These are phyloP conservation scores for Malacoctenus gilli DNA, from an alignment of 2,797 vertebrate species.

Conservation along the genomic window DNA sequence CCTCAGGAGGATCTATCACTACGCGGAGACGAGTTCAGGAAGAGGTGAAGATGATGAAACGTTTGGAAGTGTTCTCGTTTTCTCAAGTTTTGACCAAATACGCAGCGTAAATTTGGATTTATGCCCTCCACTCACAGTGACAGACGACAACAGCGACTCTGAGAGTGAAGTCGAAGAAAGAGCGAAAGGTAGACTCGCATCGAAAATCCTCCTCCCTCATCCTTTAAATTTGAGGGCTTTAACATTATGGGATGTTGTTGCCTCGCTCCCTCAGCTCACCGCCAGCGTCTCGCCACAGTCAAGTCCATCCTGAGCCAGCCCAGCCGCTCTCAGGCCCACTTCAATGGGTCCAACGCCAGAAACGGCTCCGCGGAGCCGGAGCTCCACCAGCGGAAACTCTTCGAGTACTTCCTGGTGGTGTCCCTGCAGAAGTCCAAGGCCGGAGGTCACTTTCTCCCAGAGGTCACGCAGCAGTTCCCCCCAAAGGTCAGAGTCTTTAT, in stretches of 20 bases:
- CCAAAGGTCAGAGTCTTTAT: conserved; percentile 78
- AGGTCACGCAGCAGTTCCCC: conserved; percentile 91
- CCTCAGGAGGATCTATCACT: conserved; percentile 87
- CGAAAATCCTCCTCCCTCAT: neutral
- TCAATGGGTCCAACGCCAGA: conserved; percentile 35
- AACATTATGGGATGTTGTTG: neutral
- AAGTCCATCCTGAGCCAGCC: conserved; percentile 66
- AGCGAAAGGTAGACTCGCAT: conserved; percentile 88
- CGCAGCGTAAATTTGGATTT: too few relatives aligned
- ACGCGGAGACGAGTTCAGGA: conserved; percentile 87
- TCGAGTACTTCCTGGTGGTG: conserved; percentile 91
- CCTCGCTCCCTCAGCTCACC: conserved; percentile 48
- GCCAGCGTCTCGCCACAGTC: conserved; percentile 63
- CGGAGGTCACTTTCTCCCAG: conserved; percentile 82
- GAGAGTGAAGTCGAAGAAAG: conserved; percentile 91
- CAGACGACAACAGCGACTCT: conserved; percentile 92
- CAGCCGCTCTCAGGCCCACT: conserved; percentile 27
- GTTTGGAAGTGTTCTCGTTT: too few relatives aligned
- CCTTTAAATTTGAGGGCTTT: neutral
- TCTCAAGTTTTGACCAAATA: too few relatives aligned
- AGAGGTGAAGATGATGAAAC: conserved; percentile 79
- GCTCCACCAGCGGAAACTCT: conserved; percentile 86
- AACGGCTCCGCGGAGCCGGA: conserved; percentile 64
- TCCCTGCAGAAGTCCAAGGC: conserved; percentile 88
- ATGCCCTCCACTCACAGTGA: conserved; percentile 79